These are phyloP conservation scores for Leiothrix lutea DNA, from an alignment of 2,113 vertebrate genomes.

Conservation along the genomic window DNA sequence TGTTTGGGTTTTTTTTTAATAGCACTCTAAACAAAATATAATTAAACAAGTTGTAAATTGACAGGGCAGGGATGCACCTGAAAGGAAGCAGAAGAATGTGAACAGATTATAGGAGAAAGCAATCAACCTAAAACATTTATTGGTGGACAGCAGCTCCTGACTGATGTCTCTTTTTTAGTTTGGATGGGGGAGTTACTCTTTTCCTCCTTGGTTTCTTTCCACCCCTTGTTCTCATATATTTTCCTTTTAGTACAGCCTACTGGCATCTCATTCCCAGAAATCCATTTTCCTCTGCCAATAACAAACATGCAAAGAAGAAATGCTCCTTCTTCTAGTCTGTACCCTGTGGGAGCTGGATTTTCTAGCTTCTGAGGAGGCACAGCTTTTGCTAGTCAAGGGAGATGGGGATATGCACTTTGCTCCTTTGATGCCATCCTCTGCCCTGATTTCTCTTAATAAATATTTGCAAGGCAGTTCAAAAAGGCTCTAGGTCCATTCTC, in stretches of 20 bases:
- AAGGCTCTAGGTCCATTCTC: neutral
- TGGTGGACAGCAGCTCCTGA: neutral
- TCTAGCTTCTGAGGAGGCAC: neutral
- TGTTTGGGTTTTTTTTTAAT: rapidly evolving
- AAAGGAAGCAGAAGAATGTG: neutral
- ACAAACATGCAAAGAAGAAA: neutral
- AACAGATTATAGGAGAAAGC: neutral
- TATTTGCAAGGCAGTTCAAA: constrained; percentile 19
- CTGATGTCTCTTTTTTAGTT: neutral
- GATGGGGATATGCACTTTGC: neutral
- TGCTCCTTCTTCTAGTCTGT: neutral
- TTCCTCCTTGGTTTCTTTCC: neutral
- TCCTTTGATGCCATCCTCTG: neutral
- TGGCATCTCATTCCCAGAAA: neutral
- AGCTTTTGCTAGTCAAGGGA: neutral
- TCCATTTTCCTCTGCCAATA: neutral
- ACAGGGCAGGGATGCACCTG: neutral
- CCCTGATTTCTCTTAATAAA: neutral
- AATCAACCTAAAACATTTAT: neutral
- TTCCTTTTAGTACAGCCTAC: neutral
- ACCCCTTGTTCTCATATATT: neutral
- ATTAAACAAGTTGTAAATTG: neutral
- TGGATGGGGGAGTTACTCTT: neutral
- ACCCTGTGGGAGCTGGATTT: neutral
- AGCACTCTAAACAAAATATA: neutral